A percentile compares a stretch with the other conserved stretches of the same genome.
These are phyloP conservation scores for Proterorhinus semilunaris DNA, from an alignment of 2,113 vertebrate species.

Conservation along the genomic window DNA sequence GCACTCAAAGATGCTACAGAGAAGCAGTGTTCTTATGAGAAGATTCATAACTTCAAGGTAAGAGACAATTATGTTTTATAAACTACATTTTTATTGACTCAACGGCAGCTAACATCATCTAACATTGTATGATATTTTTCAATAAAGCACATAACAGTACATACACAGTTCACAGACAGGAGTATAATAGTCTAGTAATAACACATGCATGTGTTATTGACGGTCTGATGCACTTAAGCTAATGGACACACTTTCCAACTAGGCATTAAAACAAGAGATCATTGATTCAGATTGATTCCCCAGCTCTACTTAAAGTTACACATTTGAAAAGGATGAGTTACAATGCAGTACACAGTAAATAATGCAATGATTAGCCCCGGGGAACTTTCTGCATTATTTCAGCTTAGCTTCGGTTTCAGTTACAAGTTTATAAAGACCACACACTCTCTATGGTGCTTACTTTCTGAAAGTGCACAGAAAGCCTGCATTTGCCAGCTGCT, in stretches of 20 bases:
- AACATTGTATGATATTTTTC: neutral
- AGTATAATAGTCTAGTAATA: slow-evolving; percentile 8
- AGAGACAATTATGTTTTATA: slow-evolving; percentile 44
- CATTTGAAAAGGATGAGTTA: neutral
- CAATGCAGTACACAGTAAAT: slow-evolving; percentile 19
- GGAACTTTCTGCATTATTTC: slow-evolving; percentile 37
- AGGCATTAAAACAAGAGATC: slow-evolving; percentile 53
- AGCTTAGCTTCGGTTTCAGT: slow-evolving; percentile 59
- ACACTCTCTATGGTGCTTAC: slow-evolving; percentile 27
- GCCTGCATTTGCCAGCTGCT: slow-evolving; percentile 52
- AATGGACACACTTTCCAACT: slow-evolving; percentile 45
- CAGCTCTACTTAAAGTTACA: slow-evolving; percentile 44
- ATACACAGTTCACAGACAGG: neutral
- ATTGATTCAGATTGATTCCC: slow-evolving; percentile 60
- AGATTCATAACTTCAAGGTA: slow-evolving; percentile 99
- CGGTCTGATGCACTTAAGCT: slow-evolving; percentile 51
- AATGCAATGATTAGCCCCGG: slow-evolving; percentile 25
- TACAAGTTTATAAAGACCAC: slow-evolving; percentile 43
- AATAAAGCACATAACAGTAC: neutral
- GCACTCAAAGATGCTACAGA: slow-evolving; percentile 86
- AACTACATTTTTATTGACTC: neutral
- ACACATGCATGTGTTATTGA: slow-evolving; percentile 61
- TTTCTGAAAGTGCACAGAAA: slow-evolving; percentile 56
- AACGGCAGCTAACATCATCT: neutral
- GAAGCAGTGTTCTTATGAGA: slow-evolving; percentile 94